These are phyloP conservation scores for Rhagoletis zephyria DNA, from an alignment of 1,140 invertebrate species.

Conservation along the genomic window DNA sequence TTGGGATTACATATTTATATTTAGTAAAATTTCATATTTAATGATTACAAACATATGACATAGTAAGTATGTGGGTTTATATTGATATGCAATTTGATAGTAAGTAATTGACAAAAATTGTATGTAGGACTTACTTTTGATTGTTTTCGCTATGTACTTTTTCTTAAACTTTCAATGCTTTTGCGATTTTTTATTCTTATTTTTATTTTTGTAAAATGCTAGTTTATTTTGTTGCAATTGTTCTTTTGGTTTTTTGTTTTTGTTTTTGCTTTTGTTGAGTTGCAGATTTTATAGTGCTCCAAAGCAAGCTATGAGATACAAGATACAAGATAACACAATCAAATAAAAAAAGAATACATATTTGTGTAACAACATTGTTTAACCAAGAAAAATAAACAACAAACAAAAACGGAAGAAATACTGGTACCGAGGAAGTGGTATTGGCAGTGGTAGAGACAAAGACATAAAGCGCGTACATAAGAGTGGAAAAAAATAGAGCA, in stretches of 20 bases:
- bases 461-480: not conserved
- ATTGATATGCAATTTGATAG: not conserved
- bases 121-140: conserved; percentile 36
- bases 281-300: conserved; percentile 67
- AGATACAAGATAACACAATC: conserved; percentile 69
- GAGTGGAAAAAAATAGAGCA: no score
- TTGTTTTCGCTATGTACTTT: conserved; percentile 49
- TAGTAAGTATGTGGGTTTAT: not conserved
- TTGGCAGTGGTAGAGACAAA: not conserved
- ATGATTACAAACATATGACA: not conserved
- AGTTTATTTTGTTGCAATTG: conserved; percentile 24
- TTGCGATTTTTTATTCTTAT: not conserved
- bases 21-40: no score
- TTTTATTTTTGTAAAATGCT: not conserved
- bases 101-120: not conserved
- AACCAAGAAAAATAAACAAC: conserved; percentile 7
- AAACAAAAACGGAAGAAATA: conserved; percentile 40
- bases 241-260: conserved; percentile 28
- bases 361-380: conserved; percentile 51
- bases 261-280: conserved; percentile 52
- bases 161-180: conserved; percentile 41
- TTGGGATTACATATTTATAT: no score
- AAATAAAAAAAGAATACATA: conserved; percentile 59
- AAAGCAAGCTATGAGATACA: conserved; percentile 74
- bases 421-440: not conserved